A percentile compares a stretch with the other conserved stretches of the same genome.
Evolutionary conservation across 2,797 vertebrate species (phyloP).

Genomic region (Myotis pilosus): DNA sequence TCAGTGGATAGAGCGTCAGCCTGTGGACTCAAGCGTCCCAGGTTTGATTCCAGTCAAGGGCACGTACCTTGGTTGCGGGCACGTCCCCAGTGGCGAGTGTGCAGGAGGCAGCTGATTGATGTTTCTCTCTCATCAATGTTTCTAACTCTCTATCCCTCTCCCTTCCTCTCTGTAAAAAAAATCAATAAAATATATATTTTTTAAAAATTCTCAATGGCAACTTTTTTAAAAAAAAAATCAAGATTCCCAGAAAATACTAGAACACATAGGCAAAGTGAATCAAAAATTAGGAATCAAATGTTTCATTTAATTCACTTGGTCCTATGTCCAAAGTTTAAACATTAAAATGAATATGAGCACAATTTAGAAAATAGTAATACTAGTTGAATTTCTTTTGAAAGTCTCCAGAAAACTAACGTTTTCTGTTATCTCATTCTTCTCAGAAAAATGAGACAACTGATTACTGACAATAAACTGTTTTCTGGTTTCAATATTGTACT

Average conservation of each 20-base stretch:
- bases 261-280: not conserved
- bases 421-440: not conserved
- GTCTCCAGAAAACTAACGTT: not conserved
- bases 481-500: not conserved
- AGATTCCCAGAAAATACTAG: not conserved
- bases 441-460: not conserved
- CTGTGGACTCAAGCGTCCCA: too few relatives aligned
- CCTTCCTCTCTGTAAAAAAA: too few relatives aligned
- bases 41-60: too few relatives aligned
- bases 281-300: not conserved
- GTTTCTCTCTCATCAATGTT: too few relatives aligned
- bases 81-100: too few relatives aligned
- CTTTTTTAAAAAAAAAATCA: not conserved
- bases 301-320: not conserved
- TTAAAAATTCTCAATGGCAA: too few relatives aligned
- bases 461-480: not conserved
- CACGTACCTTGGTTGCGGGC: too few relatives aligned
- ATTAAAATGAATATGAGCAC: not conserved
- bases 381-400: not conserved
- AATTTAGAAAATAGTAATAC: constrained; percentile 18
- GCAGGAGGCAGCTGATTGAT: too few relatives aligned
- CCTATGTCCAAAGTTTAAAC: not conserved
- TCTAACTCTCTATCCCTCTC: too few relatives aligned
- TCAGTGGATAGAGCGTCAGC: too few relatives aligned
- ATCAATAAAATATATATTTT: too few relatives aligned